Conservation (phyloP, 2,113 vertebrate species). For the Brachypodius melanocephalos region DNA sequence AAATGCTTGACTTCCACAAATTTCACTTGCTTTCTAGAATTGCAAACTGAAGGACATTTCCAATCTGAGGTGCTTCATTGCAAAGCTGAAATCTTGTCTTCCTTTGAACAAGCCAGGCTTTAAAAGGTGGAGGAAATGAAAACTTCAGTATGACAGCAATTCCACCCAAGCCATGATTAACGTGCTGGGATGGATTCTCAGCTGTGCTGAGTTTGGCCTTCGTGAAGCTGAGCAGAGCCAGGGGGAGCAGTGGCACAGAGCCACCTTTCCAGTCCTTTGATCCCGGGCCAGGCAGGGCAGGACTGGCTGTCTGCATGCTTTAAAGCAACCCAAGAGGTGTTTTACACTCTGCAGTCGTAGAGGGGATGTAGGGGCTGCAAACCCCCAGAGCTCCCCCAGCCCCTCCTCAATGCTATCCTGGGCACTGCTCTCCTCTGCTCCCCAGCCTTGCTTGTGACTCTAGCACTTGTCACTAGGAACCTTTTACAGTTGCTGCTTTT, state of each 20-base stretch:
- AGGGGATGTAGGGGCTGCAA: not conserved
- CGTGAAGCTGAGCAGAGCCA: conserved; percentile 28
- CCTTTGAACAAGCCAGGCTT: not conserved
- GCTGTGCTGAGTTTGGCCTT: conserved; percentile 58
- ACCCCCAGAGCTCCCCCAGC: not conserved
- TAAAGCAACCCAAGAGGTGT: conserved; percentile 14
- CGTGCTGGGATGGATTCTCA: conserved; percentile 48
- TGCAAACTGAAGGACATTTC: not conserved
- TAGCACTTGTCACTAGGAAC: not conserved
- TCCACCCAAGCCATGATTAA: conserved; percentile 34
- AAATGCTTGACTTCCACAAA: not conserved
- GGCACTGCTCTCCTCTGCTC: not conserved
- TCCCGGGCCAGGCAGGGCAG: conserved; percentile 31
- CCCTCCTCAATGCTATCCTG: not conserved
- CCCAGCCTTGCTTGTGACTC: not conserved
- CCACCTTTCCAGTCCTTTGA: conserved; percentile 56
- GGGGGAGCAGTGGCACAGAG: conserved; percentile 19
- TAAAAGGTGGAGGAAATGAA: conserved; percentile 12
- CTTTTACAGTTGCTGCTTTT: not conserved
- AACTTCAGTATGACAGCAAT: not conserved
- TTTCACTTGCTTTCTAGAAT: not conserved
- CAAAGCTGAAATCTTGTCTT: not conserved
- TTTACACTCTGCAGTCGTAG: not conserved
- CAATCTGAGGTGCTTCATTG: not conserved
- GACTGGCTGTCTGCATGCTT: not conserved